Percentiles rank a stretch among this genome's conserved stretches.
Conservation (phyloP, 2,797 vertebrate genomes). For the Argentina silus region DNA sequence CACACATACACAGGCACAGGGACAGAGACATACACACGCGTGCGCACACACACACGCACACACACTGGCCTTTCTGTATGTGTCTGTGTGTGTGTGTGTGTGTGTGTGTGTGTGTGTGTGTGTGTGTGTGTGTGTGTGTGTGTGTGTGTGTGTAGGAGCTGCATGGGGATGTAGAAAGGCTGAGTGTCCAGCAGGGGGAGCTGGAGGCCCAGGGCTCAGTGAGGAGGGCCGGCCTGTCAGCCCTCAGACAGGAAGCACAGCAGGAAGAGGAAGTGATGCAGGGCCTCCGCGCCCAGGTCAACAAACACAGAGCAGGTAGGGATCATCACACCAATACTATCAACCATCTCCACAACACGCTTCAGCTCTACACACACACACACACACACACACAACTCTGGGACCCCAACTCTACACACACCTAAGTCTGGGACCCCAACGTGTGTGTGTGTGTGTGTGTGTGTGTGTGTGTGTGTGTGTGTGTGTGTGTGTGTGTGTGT, state of each 20-base stretch:
- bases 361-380: constrained; percentile 78
- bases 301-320: constrained; percentile 78
- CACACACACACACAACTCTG: neutral
- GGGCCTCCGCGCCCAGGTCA: constrained; percentile 66
- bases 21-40: neutral
- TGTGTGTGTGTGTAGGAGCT: constrained; percentile 72
- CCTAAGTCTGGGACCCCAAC: too few relatives aligned
- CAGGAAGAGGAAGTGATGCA: constrained; percentile 77
- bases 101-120: neutral
- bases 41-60: neutral
- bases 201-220: constrained; percentile 78
- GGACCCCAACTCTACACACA: too few relatives aligned
- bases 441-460: too few relatives aligned
- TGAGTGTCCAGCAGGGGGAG: constrained; percentile 78
- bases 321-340: constrained; percentile 39
- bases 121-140: constrained; percentile 3
- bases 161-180: constrained; percentile 73
- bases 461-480: too few relatives aligned
- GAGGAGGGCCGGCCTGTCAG: constrained; percentile 70
- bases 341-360: constrained; percentile 78
- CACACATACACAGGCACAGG: neutral
- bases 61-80: neutral
- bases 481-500: neutral
- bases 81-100: neutral
- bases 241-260: constrained; percentile 73